Evolutionary conservation across 1,140 invertebrate species (phyloP), one percentile per base, ranked within the genome.

Genomic region (Drosophila sp.): DNA sequence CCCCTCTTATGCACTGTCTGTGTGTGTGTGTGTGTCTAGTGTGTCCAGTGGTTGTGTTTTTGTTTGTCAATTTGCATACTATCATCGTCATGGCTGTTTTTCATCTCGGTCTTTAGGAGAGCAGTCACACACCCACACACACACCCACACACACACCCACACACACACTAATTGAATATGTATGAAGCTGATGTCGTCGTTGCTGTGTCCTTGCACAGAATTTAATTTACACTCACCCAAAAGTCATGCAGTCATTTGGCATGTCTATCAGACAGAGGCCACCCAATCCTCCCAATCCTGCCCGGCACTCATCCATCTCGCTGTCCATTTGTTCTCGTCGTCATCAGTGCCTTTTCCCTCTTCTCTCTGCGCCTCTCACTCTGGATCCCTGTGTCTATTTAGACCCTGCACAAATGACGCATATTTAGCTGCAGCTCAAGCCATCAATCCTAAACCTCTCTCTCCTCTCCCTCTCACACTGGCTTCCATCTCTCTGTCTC

Each of bases 11-110:
- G 14, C 16, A 16, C 4, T 38, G 11, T 6, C 2, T 38, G 5
- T 38, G 11, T 13, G n/a, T 38, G 11, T 13, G 32, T 36, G 14
- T 34, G 29, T 29, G 32, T 66, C 65, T 36, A 43, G 43, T 62
- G 66, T 78, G 62, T 66, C 74, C 65, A 67, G 70, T 72, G 83
- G 82, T 89, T 87, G 70, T 72, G 83, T 89, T 89, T 87, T 89
- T 87, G 83, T 83, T 89, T 89, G 83, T 89, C 83, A 89, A 89
- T 89, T 89, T 89, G 83, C 83, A 89, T 89, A 89, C 83, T 89
- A 89, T 89, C 83, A 89, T 89, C 83, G 83, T 89, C 83, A 89
- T 89, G 79, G 73, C 76, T 83, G 83, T 89, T 89, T 83, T 89
- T 89, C 83, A 89, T 89, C 79, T 74, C 50, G 29, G 57, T 71